Conservation (phyloP, 2,797 vertebrate species). For the Antennarius maculatus region DNA sequence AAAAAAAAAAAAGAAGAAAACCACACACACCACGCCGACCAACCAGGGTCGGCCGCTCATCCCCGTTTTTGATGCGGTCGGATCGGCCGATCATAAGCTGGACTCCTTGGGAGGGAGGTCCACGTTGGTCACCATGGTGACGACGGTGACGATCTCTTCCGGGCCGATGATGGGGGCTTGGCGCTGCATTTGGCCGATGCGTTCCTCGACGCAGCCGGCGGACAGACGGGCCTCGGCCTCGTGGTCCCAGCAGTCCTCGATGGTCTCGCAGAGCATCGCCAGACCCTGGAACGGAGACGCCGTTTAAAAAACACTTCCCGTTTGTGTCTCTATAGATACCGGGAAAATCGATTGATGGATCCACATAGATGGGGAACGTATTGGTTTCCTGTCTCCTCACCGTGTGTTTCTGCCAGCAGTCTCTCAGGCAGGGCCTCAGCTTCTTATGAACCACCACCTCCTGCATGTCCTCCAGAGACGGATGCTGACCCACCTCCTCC, state of each 20-base stretch:
- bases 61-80: slow-evolving; percentile 37
- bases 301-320: too few relatives aligned
- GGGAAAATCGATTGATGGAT: too few relatives aligned
- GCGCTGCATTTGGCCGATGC: slow-evolving; percentile 96
- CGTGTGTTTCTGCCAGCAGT: slow-evolving; percentile 97
- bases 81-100: slow-evolving; percentile 91
- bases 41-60: slow-evolving; percentile 67
- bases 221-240: slow-evolving; percentile 96
- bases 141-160: slow-evolving; percentile 96
- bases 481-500: slow-evolving; percentile 97
- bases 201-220: slow-evolving; percentile 95
- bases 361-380: too few relatives aligned
- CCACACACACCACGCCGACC: slow-evolving; percentile 48
- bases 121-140: slow-evolving; percentile 98
- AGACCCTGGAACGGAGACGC: slow-evolving; percentile 83
- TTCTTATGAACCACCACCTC: slow-evolving; percentile 99
- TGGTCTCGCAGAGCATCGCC: slow-evolving; percentile 95
- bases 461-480: slow-evolving; percentile 99
- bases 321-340: too few relatives aligned
- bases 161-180: slow-evolving; percentile 91
- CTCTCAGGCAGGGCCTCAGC: slow-evolving; percentile 91
- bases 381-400: slow-evolving; percentile 74
- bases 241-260: slow-evolving; percentile 99
- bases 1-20: background rate
- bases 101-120: slow-evolving; percentile 99